These are phyloP conservation scores for Cavia aperea DNA, from an alignment of 2,113 vertebrate species.

Conservation along the genomic window DNA sequence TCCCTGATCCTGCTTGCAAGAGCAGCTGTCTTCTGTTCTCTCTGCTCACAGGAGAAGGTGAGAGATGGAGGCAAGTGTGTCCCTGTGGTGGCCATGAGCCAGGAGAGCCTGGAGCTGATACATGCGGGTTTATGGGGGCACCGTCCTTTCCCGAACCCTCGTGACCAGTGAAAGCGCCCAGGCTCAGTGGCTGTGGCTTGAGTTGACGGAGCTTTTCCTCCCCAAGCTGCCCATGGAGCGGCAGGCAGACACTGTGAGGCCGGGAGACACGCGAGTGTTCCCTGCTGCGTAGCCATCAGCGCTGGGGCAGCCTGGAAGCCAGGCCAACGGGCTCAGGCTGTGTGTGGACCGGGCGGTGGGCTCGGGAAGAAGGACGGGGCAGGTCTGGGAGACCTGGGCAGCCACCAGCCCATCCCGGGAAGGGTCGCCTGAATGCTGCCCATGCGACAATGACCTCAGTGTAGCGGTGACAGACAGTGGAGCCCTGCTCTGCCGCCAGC, in stretches of 20 bases:
- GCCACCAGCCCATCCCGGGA: not conserved
- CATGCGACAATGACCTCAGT: fast-evolving
- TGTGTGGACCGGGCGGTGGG: not conserved
- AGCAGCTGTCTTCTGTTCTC: not conserved
- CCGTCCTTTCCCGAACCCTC: not conserved
- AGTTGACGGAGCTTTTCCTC: not conserved
- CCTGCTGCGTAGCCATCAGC: not conserved
- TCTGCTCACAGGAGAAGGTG: not conserved
- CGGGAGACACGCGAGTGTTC: not conserved
- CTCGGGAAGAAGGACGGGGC: fast-evolving
- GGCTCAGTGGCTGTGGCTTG: fast-evolving
- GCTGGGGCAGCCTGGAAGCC: not conserved
- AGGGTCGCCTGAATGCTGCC: not conserved
- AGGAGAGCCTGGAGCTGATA: not conserved
- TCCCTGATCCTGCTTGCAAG: not conserved
- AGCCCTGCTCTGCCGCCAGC: not conserved
- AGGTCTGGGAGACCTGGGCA: not conserved
- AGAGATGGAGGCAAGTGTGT: not conserved
- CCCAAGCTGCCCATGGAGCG: not conserved
- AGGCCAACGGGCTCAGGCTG: not conserved
- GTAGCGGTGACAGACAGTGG: not conserved
- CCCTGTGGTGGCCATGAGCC: not conserved
- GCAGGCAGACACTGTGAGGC: not conserved
- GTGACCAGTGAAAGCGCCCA: fast-evolving
- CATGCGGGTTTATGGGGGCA: fast-evolving